phyloP scores from a whole-genome alignment of 2,797 vertebrate species.

The Megalops cyprinoides region DNA sequence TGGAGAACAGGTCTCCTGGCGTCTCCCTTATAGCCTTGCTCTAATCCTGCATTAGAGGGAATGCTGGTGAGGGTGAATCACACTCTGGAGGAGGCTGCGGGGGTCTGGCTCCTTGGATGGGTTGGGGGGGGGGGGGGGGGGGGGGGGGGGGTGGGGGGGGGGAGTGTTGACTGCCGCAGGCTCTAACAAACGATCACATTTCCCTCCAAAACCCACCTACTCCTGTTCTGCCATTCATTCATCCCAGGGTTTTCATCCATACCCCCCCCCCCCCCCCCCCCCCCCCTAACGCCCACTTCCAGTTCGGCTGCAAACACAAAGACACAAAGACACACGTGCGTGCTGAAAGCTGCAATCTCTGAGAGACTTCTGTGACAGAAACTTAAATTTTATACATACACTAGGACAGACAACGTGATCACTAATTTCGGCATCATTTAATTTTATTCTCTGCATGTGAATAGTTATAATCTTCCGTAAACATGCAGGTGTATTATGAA shows the following conservation, averaged over 20 bases:
- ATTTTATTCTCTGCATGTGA: no score
- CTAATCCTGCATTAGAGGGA: background rate
- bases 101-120: background rate
- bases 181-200: background rate
- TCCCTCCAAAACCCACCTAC: background rate
- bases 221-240: background rate
- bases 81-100: constrained; percentile 2
- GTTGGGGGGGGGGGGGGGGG: background rate
- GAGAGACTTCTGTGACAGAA: no score
- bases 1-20: background rate
- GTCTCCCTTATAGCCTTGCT: constrained; percentile 6
- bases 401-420: no score
- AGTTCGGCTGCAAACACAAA: background rate
- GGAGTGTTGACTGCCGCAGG: background rate
- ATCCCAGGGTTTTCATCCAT: background rate
- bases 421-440: no score
- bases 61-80: constrained; percentile 25
- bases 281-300: background rate
- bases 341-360: no score
- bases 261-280: background rate
- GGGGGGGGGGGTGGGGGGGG: background rate
- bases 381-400: no score
- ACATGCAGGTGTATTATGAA: no score
- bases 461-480: no score
- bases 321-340: background rate